Base-by-base conservation (phyloP, 2,113 vertebrate genomes). In the Ptyas mucosa region DNA sequence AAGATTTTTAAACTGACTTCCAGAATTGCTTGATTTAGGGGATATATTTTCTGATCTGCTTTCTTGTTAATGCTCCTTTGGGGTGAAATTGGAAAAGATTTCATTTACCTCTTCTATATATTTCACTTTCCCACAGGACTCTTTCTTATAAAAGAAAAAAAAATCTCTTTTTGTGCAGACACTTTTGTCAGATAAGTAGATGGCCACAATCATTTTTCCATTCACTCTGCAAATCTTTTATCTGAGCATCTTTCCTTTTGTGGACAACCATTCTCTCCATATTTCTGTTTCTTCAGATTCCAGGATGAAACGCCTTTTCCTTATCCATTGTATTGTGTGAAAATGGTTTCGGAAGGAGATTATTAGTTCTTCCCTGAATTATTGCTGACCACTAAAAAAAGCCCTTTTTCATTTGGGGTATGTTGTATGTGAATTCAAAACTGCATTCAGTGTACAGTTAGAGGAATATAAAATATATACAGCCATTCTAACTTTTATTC, bases 231-330 rank as follows among this genome's bases (percentile, higher is more conserved):
- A 88, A 49, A 90, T 88, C 24, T 94, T 5, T 94, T 88, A 87
- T 93, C 94, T 20, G 0, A 90, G 85, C 90, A 92, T 81, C n/a
- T 90, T n/a, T 81, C 43, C 23, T 97, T 93, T 94, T 64, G 81
- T 90, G 92, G 8, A 55, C 14, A 93, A 91, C 88, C 93, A 88
- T 95, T 95, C 89, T 96, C 55, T 94, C 91, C 90, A 93, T 6
- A 18, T 12, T 87, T 93, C 85, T 52, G 49, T 95, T 96, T 91
- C 95, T 54, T 90, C 90, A 90, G 92, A 95, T 95, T 93, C 92
- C 46, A 92, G 91, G 96, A 94, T 94, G 54, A 96, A 95, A 94
- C 89, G 69, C 81, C 94, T 64, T 95, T 96, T 95, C 75, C 91
- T 96, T 43, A 2, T 1, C 0, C 18, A 10, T 18, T 34, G 12